A percentile compares a stretch with the other conserved stretches of the same genome.
Evolutionary conservation across 2,797 vertebrate genomes (phyloP).

Genomic region (Heterohyrax brucei): DNA sequence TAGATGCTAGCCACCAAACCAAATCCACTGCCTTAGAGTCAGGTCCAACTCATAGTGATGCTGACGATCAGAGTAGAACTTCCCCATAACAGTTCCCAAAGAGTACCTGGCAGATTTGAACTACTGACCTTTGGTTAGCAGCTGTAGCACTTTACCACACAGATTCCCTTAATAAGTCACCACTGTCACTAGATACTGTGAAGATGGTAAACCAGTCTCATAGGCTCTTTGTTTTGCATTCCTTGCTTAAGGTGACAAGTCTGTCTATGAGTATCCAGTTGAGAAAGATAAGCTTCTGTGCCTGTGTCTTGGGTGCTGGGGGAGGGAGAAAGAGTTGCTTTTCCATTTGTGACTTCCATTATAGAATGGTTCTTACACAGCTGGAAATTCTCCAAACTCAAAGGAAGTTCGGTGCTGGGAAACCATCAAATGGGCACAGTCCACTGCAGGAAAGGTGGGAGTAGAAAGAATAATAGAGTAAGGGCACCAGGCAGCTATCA

Average conservation of each 20-base stretch:
- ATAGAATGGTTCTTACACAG: neutral
- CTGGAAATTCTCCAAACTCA: neutral
- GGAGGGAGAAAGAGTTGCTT: neutral
- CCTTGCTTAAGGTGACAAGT: neutral
- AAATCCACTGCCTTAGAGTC: too few relatives aligned
- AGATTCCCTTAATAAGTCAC: neutral
- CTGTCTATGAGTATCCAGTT: accelerated
- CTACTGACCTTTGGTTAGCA: too few relatives aligned
- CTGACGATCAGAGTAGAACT: too few relatives aligned
- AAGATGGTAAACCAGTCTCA: neutral
- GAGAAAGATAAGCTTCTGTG: neutral
- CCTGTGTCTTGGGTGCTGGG: neutral
- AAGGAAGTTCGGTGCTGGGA: neutral
- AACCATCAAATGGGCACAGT: neutral
- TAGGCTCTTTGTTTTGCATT: neutral
- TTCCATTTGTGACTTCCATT: neutral
- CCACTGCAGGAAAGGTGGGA: accelerated
- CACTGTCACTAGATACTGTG: neutral
- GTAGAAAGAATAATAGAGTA: too few relatives aligned
- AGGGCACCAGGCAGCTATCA: accelerated
- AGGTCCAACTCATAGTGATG: too few relatives aligned
- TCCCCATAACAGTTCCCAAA: too few relatives aligned
- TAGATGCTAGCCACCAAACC: too few relatives aligned
- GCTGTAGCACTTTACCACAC: neutral
- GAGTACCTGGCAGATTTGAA: too few relatives aligned